Base-by-base conservation (phyloP, 2,888 invertebrate species). In the Andrena minutula region DNA sequence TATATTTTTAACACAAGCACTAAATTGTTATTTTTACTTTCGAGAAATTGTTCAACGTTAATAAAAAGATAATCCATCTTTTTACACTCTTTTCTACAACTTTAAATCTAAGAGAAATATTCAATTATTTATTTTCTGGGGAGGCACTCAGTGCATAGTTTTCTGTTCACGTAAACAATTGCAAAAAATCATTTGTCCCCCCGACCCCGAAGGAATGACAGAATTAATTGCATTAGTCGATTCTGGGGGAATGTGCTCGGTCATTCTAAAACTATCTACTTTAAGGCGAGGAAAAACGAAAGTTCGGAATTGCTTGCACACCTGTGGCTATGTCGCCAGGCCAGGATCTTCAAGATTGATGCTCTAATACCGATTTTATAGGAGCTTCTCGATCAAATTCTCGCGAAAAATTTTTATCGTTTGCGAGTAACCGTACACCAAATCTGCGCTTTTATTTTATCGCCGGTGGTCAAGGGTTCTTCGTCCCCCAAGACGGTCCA, bases 251-350 rank as follows among this genome's bases (percentile, higher is more conserved):
- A 64, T 26, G 63, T 47, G 63, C 63, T 41, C 6, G 20, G 23
- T 64, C 63, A 64, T 26, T 41, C 20, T 7, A 23, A 10, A 41
- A 32, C 63, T 64, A 64, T 64, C 63, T 16, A 20, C 32, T 64
- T 41, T 53, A 53, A 20, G 20, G 16, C 12, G 23, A n/a, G 35
- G 41, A 23, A 20, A 41, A 64, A 64, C 26, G 63, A 64, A 64
- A 23, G 41, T 64, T 41, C 63, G 6, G 41, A 41, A 41, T 41
- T 23, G 63, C 32, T 41, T 41, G 63, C 63, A 26, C 41, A 64
- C 63, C 63, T 64, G 41, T 16, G 63, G 63, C 63, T 35, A 20
- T 26, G 41, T 23, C 35, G n/a, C 20, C 16, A 16, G 5, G 32
- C 12, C 8, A 16, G 8, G 10, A 56, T 56, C 35, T 23, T 35